Evolutionary conservation across 1,140 invertebrate species (phyloP), one percentile per base, ranked within the genome.

Genomic region (Leptinotarsa undecemlineata): DNA sequence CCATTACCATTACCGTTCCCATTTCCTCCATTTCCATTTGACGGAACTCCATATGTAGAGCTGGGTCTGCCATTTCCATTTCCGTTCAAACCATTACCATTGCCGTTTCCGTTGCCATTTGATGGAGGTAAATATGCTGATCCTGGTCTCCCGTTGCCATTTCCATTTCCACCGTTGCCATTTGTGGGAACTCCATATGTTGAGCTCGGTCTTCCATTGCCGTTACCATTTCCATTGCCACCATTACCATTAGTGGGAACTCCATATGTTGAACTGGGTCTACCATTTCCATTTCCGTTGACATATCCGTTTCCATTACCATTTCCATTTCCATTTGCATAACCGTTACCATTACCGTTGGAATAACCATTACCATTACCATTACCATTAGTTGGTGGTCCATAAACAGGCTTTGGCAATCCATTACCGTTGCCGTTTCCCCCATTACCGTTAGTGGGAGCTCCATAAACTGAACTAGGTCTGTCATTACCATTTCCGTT

Each of bases 341-440:
- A 73, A 14, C 75, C 74, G 48, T 73, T 75, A 60, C 60, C 60
- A 66, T 57, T 66, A 57, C 77, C 75, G 21, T 80, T 76, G 19
- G 78, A 78, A 61, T 81, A 81, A 48, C 81, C 82, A 75, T 84
- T 83, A 20, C 71, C 76, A 75, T 84, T 83, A 20, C 71, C 76
- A 68, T 77, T 76, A 26, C 75, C 76, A 74, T 77, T 75, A 17
- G 63, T 51, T 47, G 74, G 77, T 73, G 63, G 62, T 60, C 76
- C 76, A 42, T 79, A 79, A 15, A 76, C 33, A 21, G 74, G 71
- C 21, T 42, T 67, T 21, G 73, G 74, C 33, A 51, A 71, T 4
- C 77, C 75, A 57, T 73, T 73, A 23, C 79, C 75, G 69, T 78
- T 77, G 23, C 79, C 74, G 63, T 76, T 76, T 61, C 76, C 74